These are phyloP conservation scores for Halisarca cf. caerulea DNA, from an alignment of 37 sponge, comb jelly and placozoan genomes.

Conservation along the genomic window DNA sequence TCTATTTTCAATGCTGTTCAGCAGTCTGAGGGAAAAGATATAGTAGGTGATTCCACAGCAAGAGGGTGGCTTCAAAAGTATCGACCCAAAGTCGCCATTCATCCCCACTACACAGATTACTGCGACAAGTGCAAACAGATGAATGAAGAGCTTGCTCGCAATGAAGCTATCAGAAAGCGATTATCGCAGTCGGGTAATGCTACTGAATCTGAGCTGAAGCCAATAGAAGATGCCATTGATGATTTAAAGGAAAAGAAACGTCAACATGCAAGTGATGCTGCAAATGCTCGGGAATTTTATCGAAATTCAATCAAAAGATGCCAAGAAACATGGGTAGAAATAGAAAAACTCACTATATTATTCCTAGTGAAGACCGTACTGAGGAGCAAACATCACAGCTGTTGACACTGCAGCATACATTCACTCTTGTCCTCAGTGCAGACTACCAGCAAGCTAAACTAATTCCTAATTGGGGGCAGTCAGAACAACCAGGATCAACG, in stretches of 20 bases:
- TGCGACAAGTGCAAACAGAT: conserved; percentile 36
- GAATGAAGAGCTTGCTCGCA: conserved; percentile 12
- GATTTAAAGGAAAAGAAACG: not conserved
- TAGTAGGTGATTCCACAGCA: conserved; percentile 19
- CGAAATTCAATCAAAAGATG: not conserved
- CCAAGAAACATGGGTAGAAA: not conserved
- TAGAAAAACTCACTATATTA: not conserved
- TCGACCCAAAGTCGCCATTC: conserved; percentile 40
- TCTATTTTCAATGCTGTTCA: conserved; percentile 14
- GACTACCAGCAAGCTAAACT: conserved; percentile 44
- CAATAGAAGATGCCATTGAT: not conserved
- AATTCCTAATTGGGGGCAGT: conserved; percentile 36
- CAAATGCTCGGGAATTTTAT: not conserved
- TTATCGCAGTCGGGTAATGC: not conserved
- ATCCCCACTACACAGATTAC: conserved; percentile 46
- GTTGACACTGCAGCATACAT: conserved; percentile 1
- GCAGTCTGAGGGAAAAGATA: not conserved
- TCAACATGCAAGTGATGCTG: conserved; percentile 22
- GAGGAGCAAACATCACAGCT: not conserved
- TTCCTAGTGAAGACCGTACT: not conserved
- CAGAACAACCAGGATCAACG: not conserved
- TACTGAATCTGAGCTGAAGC: not conserved
- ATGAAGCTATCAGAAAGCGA: not conserved
- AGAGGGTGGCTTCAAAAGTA: conserved; percentile 41
- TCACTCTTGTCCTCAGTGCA: conserved; percentile 38